Evolutionary conservation across 2,797 vertebrate species (phyloP).

Genomic region (Eurystomus glaucurus): DNA sequence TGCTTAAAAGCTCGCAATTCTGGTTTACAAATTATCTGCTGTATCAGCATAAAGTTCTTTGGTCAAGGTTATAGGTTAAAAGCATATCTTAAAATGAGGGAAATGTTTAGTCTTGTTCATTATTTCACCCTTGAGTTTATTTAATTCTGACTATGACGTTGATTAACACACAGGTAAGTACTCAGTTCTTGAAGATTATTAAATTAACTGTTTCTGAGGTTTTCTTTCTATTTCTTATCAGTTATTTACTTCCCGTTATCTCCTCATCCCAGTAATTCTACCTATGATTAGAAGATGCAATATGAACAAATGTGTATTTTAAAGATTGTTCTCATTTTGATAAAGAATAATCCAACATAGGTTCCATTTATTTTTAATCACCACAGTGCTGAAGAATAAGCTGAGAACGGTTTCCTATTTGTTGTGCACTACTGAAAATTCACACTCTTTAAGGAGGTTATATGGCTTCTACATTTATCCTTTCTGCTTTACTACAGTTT

Average conservation of each 20-base stretch:
- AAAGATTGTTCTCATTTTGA: not conserved
- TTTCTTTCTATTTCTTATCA: not conserved
- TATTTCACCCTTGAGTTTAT: not conserved
- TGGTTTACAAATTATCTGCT: conserved; percentile 66
- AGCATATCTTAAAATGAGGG: conserved; percentile 22
- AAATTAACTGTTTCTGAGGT: not conserved
- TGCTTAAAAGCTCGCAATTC: conserved; percentile 59
- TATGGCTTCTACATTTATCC: not conserved
- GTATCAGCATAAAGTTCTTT: conserved; percentile 58
- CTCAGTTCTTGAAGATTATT: not conserved
- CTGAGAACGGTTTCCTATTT: not conserved
- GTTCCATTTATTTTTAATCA: not conserved
- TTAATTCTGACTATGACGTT: not conserved
- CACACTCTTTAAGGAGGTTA: not conserved
- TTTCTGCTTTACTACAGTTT: not conserved
- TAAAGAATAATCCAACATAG: not conserved
- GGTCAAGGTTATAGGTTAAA: conserved; percentile 53
- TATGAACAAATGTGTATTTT: not conserved
- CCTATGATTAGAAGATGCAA: not conserved
- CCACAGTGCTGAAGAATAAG: not conserved
- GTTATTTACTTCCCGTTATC: not conserved
- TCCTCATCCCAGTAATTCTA: not conserved
- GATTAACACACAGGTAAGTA: not conserved
- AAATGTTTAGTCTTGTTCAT: not conserved
- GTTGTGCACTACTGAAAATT: not conserved